Evolutionary conservation across 2,888 invertebrate genomes (phyloP).

Genomic region (Nymphalis urticae): DNA sequence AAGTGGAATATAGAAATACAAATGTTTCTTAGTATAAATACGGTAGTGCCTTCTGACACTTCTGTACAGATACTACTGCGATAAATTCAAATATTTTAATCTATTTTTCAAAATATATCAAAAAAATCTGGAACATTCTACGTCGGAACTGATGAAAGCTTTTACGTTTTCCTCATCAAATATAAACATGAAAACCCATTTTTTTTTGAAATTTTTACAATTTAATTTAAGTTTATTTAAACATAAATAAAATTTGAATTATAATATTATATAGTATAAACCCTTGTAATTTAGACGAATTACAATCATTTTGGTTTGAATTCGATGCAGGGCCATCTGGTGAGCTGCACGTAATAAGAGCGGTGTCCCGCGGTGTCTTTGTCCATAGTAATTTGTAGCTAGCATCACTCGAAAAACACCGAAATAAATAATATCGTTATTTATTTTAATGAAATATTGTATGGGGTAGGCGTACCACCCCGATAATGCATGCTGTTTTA

Average conservation of each 20-base stretch:
- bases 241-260: slow-evolving; percentile 2
- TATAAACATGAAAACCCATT: too few relatives aligned
- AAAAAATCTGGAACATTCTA: too few relatives aligned
- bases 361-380: slow-evolving; percentile 74
- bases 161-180: too few relatives aligned
- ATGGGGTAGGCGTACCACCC: slow-evolving; percentile 26
- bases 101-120: too few relatives aligned
- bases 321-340: slow-evolving; percentile 65
- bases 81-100: too few relatives aligned
- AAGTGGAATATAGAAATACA: too few relatives aligned
- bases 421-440: slow-evolving; percentile 74
- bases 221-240: not conserved
- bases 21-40: too few relatives aligned
- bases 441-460: slow-evolving; percentile 66
- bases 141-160: too few relatives aligned
- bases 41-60: too few relatives aligned
- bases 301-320: slow-evolving; percentile 54
- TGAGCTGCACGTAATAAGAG: slow-evolving; percentile 64
- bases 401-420: slow-evolving; percentile 71
- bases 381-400: slow-evolving; percentile 78
- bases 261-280: slow-evolving; percentile 15
- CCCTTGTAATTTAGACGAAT: slow-evolving; percentile 43
- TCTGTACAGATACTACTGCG: too few relatives aligned
- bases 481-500: slow-evolving; percentile 26
- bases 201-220: not conserved